phyloP scores from a whole-genome alignment of 2,888 invertebrate genomes.

The Aethes cnicana region DNA sequence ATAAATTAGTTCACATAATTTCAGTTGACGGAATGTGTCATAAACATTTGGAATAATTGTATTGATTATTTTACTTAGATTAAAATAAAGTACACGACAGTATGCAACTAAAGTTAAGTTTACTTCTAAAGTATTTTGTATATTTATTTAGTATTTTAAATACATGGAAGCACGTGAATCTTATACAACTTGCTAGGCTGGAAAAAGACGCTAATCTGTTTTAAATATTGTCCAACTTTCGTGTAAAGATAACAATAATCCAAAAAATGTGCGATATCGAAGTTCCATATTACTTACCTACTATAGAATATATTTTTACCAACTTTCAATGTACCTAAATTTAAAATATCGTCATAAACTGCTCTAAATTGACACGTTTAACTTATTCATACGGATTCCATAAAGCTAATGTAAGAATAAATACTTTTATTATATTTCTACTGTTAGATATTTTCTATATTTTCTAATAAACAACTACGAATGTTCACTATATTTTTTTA shows the following conservation, averaged over 20 bases:
- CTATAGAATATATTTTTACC: too few species aligned
- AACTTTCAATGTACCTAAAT: too few species aligned
- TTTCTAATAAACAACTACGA: constrained; percentile 44
- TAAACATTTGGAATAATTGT: constrained; percentile 13
- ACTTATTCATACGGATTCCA: constrained; percentile 8
- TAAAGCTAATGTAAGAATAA: constrained; percentile 23
- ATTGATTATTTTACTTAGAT: constrained; percentile 20
- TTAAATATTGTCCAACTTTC: constrained; percentile 18
- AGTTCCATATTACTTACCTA: background rate
- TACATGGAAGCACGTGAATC: constrained; percentile 46
- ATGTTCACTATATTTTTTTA: constrained; percentile 46
- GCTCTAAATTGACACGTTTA: constrained; percentile 17
- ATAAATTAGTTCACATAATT: constrained; percentile 12
- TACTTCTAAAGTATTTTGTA: constrained; percentile 16
- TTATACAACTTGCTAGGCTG: constrained; percentile 36
- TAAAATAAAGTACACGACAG: constrained; percentile 34
- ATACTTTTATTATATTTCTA: constrained; percentile 24
- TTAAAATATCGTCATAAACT: constrained; percentile 13
- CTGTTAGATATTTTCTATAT: constrained; percentile 31
- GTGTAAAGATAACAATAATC: background rate
- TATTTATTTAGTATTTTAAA: constrained; percentile 35
- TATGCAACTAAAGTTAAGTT: constrained; percentile 36
- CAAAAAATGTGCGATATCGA: constrained; percentile 1
- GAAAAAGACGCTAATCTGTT: constrained; percentile 21
- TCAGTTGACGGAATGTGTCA: constrained; percentile 25